Percentiles rank a stretch among this genome's conserved stretches.
Conservation (phyloP, 2,113 vertebrate genomes). For the Geococcyx californianus region DNA sequence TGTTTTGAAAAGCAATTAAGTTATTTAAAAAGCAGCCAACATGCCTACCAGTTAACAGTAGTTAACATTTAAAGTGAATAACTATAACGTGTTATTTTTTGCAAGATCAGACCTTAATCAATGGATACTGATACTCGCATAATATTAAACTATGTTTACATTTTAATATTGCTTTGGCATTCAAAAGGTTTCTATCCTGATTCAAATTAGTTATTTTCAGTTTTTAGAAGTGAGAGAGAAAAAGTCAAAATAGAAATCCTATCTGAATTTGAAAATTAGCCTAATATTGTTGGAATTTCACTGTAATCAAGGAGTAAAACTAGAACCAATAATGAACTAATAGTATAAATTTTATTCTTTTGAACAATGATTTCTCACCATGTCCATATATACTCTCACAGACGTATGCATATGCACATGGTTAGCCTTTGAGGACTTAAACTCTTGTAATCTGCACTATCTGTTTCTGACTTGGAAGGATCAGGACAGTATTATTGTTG, state of each 20-base stretch:
- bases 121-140: neutral
- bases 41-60: slow-evolving; percentile 50
- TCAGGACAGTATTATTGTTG: neutral
- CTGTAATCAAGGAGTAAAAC: neutral
- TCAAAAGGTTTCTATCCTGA: neutral
- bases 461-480: neutral
- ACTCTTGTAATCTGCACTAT: neutral
- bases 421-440: neutral
- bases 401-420: neutral
- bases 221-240: neutral
- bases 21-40: slow-evolving; percentile 63
- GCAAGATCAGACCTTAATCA: slow-evolving; percentile 36
- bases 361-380: neutral
- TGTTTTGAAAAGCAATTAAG: slow-evolving; percentile 72
- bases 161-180: neutral
- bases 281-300: neutral
- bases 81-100: slow-evolving; percentile 33
- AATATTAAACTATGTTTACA: neutral
- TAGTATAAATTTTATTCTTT: neutral
- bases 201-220: neutral
- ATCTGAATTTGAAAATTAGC: neutral
- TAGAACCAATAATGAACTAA: neutral
- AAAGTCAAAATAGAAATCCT: neutral
- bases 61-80: slow-evolving; percentile 53
- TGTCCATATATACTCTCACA: neutral